Conservation (phyloP, 2,797 vertebrate species). For the Phoxinus dragarum region DNA sequence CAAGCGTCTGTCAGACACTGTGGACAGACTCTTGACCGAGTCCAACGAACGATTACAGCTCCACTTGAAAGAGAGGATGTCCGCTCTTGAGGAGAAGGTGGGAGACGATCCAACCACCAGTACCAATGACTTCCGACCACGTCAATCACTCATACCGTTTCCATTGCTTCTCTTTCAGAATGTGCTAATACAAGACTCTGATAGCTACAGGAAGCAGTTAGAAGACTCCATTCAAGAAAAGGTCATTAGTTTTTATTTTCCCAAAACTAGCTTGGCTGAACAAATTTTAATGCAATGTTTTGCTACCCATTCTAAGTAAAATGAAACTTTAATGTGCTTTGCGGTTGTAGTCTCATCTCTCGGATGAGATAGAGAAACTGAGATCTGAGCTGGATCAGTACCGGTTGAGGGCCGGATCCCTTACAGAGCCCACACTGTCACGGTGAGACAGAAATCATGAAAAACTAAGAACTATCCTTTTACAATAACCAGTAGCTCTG, state of each 20-base stretch:
- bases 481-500: background rate
- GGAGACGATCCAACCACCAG: background rate
- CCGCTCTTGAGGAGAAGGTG: slow-evolving; percentile 97
- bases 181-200: slow-evolving; percentile 96
- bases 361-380: slow-evolving; percentile 95
- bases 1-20: slow-evolving; percentile 95
- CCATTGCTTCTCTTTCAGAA: slow-evolving; percentile 80
- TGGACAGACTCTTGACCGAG: slow-evolving; percentile 95
- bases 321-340: slow-evolving; percentile 29
- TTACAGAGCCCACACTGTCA: slow-evolving; percentile 93
- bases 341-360: slow-evolving; percentile 86
- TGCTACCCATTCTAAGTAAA: slow-evolving; percentile 10
- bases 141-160: background rate
- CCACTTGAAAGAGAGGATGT: slow-evolving; percentile 97
- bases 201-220: slow-evolving; percentile 94
- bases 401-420: slow-evolving; percentile 91
- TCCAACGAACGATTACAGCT: slow-evolving; percentile 97
- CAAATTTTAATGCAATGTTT: background rate
- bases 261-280: background rate
- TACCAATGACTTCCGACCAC: background rate
- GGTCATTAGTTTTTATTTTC: slow-evolving; percentile 73
- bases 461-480: background rate
- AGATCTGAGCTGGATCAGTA: slow-evolving; percentile 93
- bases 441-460: slow-evolving; percentile 73
- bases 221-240: slow-evolving; percentile 98